Percentiles rank a stretch among this genome's conserved stretches.
phyloP scores from a whole-genome alignment of 2,113 vertebrate species.

The Poicephalus gulielmi region DNA sequence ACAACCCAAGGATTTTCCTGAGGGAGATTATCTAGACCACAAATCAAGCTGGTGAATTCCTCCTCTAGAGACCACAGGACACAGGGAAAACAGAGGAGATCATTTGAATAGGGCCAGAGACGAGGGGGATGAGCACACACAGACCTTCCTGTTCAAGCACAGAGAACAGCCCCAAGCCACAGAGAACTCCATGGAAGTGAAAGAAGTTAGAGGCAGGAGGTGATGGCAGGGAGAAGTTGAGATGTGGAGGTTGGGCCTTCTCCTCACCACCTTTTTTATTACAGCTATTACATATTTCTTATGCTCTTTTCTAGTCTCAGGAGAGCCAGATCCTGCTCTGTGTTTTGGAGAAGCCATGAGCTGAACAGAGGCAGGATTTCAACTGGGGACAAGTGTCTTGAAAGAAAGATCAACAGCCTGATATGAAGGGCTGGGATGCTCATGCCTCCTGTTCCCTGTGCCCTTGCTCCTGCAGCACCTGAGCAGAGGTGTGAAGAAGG shows the following conservation, averaged over 20 bases:
- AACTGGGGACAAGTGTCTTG: not conserved
- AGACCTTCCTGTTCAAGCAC: not conserved
- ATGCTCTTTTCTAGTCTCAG: not conserved
- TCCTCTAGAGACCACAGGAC: not conserved
- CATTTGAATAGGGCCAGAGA: not conserved
- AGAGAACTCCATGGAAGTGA: not conserved
- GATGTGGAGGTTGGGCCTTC: not conserved
- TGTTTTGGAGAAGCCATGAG: not conserved
- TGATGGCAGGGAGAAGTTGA: not conserved
- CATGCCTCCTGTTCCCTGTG: not conserved
- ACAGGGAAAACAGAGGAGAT: not conserved
- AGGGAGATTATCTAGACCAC: not conserved
- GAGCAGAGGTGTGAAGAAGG: not conserved
- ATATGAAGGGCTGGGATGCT: not conserved
- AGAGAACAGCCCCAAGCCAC: not conserved
- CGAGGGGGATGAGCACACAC: not conserved
- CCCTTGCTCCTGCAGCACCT: accelerated
- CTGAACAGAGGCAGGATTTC: not conserved
- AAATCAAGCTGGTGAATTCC: not conserved
- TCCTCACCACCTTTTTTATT: not conserved
- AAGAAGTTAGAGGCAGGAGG: not conserved
- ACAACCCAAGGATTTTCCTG: not conserved
- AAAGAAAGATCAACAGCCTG: not conserved
- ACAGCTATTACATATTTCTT: not conserved
- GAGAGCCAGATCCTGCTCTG: not conserved